These are phyloP conservation scores for Heliothis peltigera DNA, from an alignment of 2,888 invertebrate genomes.

Conservation along the genomic window DNA sequence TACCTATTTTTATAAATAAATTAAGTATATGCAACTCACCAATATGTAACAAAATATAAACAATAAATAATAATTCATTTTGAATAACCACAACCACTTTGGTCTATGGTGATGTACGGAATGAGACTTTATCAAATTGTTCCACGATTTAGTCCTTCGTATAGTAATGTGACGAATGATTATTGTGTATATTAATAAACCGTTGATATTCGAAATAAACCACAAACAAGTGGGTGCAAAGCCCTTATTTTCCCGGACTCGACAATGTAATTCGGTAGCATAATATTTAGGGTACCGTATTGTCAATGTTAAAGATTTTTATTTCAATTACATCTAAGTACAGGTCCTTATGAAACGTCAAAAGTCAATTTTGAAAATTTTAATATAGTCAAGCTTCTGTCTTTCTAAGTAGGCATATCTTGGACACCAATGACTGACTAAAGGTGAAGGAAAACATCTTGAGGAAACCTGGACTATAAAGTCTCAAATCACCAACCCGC, in stretches of 20 bases:
- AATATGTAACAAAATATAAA: constrained; percentile 8
- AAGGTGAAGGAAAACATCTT: too few relatives aligned
- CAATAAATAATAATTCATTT: constrained; percentile 20
- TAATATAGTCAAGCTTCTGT: too few relatives aligned
- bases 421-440: too few relatives aligned
- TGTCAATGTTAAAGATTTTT: background rate
- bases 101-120: background rate
- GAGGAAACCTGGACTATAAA: too few relatives aligned
- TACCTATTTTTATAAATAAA: background rate
- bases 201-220: background rate
- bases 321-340: too few relatives aligned
- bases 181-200: background rate
- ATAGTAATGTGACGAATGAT: background rate
- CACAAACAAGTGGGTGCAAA: background rate
- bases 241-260: background rate
- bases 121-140: constrained; percentile 13
- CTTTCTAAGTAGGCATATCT: too few relatives aligned
- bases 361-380: too few relatives aligned
- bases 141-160: background rate
- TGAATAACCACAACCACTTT: constrained; percentile 18
- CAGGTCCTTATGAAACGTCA: too few relatives aligned
- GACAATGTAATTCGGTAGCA: background rate
- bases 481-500: too few relatives aligned
- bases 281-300: background rate
- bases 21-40: constrained; percentile 26